These are phyloP conservation scores for Epinephelus fuscoguttatus DNA, from an alignment of 2,113 vertebrate species.

Conservation along the genomic window DNA sequence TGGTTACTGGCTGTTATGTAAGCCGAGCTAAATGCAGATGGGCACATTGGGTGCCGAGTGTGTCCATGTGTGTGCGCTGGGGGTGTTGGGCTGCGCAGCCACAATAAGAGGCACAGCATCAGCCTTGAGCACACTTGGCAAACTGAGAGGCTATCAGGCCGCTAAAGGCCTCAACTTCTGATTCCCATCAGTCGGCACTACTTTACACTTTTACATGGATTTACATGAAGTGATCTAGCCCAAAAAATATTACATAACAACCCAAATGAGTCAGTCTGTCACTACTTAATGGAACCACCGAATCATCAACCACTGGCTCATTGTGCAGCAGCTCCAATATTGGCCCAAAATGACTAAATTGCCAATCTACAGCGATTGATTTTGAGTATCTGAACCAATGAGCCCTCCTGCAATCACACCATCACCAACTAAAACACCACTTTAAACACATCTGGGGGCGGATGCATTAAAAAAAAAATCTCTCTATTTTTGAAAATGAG, in stretches of 20 bases:
- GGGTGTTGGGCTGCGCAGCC: not conserved
- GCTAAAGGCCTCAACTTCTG: conserved; percentile 20
- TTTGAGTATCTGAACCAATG: conserved; percentile 1
- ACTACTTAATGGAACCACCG: not conserved
- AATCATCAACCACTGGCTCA: not conserved
- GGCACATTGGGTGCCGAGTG: not conserved
- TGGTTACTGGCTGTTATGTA: conserved; percentile 67
- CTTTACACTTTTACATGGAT: not conserved
- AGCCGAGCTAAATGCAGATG: conserved; percentile 54
- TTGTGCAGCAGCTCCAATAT: not conserved
- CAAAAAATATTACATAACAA: not conserved
- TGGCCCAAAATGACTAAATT: not conserved
- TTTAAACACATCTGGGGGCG: not conserved
- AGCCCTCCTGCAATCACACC: not conserved
- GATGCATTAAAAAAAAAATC: not conserved
- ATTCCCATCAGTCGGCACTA: not conserved
- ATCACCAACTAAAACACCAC: too few relatives aligned
- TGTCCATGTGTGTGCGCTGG: conserved; percentile 1
- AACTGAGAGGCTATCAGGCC: conserved; percentile 1
- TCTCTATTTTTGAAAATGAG: not conserved
- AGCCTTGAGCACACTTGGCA: conserved; percentile 33
- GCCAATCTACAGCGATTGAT: not conserved
- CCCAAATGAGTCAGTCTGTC: conserved; percentile 8
- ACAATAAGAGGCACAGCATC: not conserved
- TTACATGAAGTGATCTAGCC: not conserved